phyloP scores from a whole-genome alignment of 2,888 invertebrate species.

The Orchesellides sinensis region DNA sequence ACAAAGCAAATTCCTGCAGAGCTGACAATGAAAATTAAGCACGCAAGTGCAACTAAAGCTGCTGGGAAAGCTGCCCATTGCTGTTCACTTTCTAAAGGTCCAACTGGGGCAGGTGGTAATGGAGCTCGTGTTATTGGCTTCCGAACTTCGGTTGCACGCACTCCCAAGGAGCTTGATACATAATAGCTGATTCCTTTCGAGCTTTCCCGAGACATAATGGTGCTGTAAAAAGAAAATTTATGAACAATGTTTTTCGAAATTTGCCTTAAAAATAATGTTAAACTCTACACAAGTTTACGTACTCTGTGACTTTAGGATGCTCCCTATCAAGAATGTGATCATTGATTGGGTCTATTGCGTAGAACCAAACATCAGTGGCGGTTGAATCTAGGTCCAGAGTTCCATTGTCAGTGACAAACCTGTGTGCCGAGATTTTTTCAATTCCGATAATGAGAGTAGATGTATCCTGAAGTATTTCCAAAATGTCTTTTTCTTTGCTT shows the following conservation, averaged over 20 bases:
- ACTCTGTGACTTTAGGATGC: conserved; percentile 84
- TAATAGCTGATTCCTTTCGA: conserved; percentile 84
- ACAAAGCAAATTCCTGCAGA: conserved; percentile 94
- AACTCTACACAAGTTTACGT: conserved; percentile 75
- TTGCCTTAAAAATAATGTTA: not conserved
- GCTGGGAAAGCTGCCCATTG: conserved; percentile 89
- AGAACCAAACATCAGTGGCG: conserved; percentile 93
- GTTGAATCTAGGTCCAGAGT: conserved; percentile 84
- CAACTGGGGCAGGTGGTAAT: conserved; percentile 75
- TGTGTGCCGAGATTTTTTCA: conserved; percentile 89
- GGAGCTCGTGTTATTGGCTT: conserved; percentile 78
- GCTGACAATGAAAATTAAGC: conserved; percentile 91
- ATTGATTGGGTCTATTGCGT: conserved; percentile 87
- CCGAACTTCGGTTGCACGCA: conserved; percentile 84
- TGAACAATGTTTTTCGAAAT: no score
- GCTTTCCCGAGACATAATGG: conserved; percentile 81
- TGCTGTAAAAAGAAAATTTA: conserved; percentile 77
- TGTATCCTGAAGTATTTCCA: conserved; percentile 83
- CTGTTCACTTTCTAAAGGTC: conserved; percentile 75
- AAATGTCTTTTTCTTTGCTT: conserved; percentile 80
- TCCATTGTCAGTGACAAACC: conserved; percentile 85
- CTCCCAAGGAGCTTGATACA: conserved; percentile 83
- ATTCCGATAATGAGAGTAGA: conserved; percentile 88
- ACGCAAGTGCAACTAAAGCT: conserved; percentile 91
- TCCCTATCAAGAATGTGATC: conserved; percentile 87